Conservation (phyloP, 2,888 invertebrate species). For the Ferdinandea cuprea region DNA sequence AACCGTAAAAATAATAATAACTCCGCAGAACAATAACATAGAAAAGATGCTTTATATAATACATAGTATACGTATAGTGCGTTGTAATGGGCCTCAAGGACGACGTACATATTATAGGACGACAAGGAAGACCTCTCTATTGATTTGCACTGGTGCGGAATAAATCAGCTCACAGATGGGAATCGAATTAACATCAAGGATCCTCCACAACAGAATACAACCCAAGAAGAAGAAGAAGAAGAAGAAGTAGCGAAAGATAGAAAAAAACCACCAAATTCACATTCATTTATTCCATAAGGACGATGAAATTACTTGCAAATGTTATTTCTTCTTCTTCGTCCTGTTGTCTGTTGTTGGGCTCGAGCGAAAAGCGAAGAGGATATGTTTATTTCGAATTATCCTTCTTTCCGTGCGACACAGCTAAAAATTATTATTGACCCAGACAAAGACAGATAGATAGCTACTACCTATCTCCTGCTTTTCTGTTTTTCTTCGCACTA, state of each 20-base stretch:
- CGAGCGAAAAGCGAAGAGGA: slow-evolving; percentile 20
- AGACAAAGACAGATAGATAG: slow-evolving; percentile 1
- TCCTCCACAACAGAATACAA: too few relatives aligned
- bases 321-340: slow-evolving; percentile 16
- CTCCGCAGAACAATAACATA: slow-evolving; percentile 55
- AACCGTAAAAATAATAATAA: slow-evolving; percentile 67
- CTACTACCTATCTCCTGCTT: not conserved
- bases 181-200: slow-evolving; percentile 66
- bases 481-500: not conserved
- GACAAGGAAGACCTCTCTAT: slow-evolving; percentile 3
- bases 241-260: too few relatives aligned
- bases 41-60: slow-evolving; percentile 24
- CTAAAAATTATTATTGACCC: slow-evolving; percentile 47
- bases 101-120: too few relatives aligned
- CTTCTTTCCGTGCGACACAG: slow-evolving; percentile 18
- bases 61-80: not conserved
- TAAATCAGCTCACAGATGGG: slow-evolving; percentile 59
- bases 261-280: slow-evolving; percentile 53
- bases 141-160: slow-evolving; percentile 52
- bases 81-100: not conserved
- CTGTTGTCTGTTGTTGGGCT: too few relatives aligned
- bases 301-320: slow-evolving; percentile 43
- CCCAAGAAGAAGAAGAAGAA: too few relatives aligned
- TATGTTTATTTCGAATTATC: slow-evolving; percentile 64
- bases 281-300: slow-evolving; percentile 67